Base-by-base conservation (phyloP, 2,113 vertebrate species). In the Corythaeola cristata region DNA sequence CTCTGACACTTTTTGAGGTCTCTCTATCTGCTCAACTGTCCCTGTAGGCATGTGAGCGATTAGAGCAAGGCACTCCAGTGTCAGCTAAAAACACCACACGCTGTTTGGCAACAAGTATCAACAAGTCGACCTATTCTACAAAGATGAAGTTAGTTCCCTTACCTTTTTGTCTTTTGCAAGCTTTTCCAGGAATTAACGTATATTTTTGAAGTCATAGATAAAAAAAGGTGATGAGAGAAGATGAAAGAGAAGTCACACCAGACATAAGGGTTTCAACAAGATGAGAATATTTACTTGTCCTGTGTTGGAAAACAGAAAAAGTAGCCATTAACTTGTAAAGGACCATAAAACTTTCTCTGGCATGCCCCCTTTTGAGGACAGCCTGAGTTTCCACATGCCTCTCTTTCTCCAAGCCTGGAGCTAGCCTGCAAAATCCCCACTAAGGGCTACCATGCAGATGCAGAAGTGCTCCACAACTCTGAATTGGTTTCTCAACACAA, bases 181-280 rank as follows among this genome's bases (percentile, higher is more conserved):
- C 14, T 83, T 88, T 94, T 69, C 71, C 44, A 74, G 33, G 79
- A 94, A 93, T 81, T 59, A 78, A 80, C 7, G 1, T 72, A 23
- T 26, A 68, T 75, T 84, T 82, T 94, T 78, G 14, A 44, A 93
- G 64, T 56, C 35, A 39, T 26, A 75, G 64, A 62, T 92, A 93
- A 96, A 91, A 64, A 93, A 89, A 73, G 17, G 39, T 37, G 45
- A 56, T 84, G 50, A 96, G 88, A 90, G 83, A 86, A 80, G 85
- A 79, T 79, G 72, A 85, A 93, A 83, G 72, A 88, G 44, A 86
- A 92, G 27, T 58, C 68, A 92, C 22, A 69, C 17, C 47, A 85
- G 41, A 67, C 22, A n/a, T 16, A 83, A 9, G 30, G 9, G 37
- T 86, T 96, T 49, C 52, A 74, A 84, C n/a, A 83, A 84, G 32